Conservation (phyloP, 2,113 vertebrate genomes). For the Edolisoma coerulescens region DNA sequence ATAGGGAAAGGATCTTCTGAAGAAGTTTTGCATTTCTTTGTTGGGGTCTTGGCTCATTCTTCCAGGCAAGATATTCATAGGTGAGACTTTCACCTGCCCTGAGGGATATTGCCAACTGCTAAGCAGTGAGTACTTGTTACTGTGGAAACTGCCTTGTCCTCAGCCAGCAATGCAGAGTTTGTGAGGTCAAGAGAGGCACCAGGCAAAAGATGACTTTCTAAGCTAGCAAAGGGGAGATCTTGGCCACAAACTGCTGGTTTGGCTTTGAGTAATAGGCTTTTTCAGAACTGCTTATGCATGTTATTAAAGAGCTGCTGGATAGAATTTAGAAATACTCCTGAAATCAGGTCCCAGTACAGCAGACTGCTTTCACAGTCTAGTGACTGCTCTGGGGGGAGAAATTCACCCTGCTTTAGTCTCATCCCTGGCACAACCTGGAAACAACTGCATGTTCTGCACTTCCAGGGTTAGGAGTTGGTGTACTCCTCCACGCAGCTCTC, state of each 20-base stretch:
- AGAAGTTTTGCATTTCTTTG: neutral
- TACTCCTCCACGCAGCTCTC: neutral
- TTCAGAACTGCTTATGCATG: neutral
- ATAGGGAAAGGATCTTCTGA: neutral
- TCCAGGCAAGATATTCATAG: neutral
- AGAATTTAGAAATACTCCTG: neutral
- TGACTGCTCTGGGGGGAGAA: neutral
- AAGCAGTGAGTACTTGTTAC: neutral
- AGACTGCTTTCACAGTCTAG: neutral
- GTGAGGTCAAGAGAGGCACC: neutral
- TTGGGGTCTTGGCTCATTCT: neutral
- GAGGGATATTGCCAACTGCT: neutral
- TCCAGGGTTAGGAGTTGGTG: neutral
- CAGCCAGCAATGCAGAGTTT: neutral
- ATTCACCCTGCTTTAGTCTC: neutral
- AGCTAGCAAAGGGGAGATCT: neutral
- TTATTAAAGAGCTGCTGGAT: neutral
- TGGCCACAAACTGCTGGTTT: neutral
- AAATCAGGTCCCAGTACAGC: neutral
- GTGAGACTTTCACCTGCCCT: neutral
- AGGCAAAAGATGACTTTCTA: neutral
- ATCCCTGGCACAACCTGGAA: neutral
- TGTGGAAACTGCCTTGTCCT: neutral
- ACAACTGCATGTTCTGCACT: rapidly evolving
- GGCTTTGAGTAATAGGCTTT: neutral